A percentile compares a stretch with the other conserved stretches of the same genome.
Evolutionary conservation across 1,140 invertebrate genomes (phyloP).

Genomic region (Camponotus pennsylvanicus): DNA sequence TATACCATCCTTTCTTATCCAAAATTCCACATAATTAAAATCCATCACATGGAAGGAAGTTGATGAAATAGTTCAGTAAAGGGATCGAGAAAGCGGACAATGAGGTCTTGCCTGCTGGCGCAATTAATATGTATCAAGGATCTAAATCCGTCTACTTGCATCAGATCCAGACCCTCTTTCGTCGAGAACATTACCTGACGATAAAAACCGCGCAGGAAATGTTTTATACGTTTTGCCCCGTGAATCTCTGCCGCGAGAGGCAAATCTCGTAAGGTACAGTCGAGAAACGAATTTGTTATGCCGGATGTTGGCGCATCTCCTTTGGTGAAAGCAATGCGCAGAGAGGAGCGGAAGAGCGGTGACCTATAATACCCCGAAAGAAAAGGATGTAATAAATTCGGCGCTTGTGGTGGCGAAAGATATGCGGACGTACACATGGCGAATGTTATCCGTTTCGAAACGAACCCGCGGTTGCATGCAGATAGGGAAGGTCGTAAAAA

Average conservation of each 20-base stretch:
- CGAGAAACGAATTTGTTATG: constrained; percentile 51
- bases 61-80: constrained; percentile 26
- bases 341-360: neutral
- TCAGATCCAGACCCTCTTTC: constrained; percentile 39
- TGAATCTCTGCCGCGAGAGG: constrained; percentile 5
- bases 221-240: constrained; percentile 25
- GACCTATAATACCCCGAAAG: constrained; percentile 41
- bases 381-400: constrained; percentile 51
- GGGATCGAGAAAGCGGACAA: constrained; percentile 11
- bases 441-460: constrained; percentile 47
- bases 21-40: constrained; percentile 41
- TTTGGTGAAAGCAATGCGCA: neutral
- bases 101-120: constrained; percentile 19
- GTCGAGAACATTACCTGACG: constrained; percentile 14
- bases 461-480: constrained; percentile 40
- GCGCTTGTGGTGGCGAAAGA: constrained; percentile 19
- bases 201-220: constrained; percentile 38
- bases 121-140: constrained; percentile 63
- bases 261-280: constrained; percentile 34
- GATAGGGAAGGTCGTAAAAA: constrained; percentile 58
- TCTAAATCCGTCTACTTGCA: constrained; percentile 35
- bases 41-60: constrained; percentile 18
- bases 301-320: constrained; percentile 6
- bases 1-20: neutral
- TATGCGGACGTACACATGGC: neutral